Evolutionary conservation across 2,797 vertebrate species (phyloP), one percentile per base, ranked within the genome.

Genomic region (Coregonus suidteri): DNA sequence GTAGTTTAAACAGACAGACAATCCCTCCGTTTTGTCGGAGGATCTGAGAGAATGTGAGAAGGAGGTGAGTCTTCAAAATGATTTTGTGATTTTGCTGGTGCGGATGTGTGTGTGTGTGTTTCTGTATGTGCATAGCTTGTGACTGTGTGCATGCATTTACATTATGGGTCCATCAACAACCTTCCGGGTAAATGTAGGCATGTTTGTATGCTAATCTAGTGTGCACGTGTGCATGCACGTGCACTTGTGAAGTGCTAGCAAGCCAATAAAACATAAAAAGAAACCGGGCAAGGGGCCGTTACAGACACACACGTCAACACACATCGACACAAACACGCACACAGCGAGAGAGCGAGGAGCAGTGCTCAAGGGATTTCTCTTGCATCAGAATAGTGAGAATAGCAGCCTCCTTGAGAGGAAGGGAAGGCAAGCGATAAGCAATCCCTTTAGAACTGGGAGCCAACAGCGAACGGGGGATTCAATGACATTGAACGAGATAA

Each of bases 361-460:
- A 53, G 76, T 81, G 86, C 91, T 91, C 89, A 86, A 84, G 86
- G 89, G 87, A 79, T 81, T 89, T 90, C 82, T 84, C 67, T 87
- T 86, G 88, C 89, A 90, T 91, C 88, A 88, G 86, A 88, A 69
- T 74, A 85, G 81, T 82, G 87, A 83, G 65, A 88, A 41, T 80
- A 87, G 67, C n/a, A 62, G 84, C 81, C 80, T 82, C 83, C 80
- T 82, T 6, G 37, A 77, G 83, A 87, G 82, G 84, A 88, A 81
- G 78, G 34, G 56, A 88, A 81, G 78, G 41, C 59, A 69, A 72
- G 81, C 6, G 62, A 82, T 85, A 87, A 87, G 85, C 90, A 89
- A 89, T 87, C 85, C 76, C 73, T 76, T 56, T 64, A 4, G 74
- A 87, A 88, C 81, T 81, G 77, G 73, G 82, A 76, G 84, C 71